These are phyloP conservation scores for Ceratotherium simum DNA, from an alignment of 2,113 vertebrate genomes.

Conservation along the genomic window DNA sequence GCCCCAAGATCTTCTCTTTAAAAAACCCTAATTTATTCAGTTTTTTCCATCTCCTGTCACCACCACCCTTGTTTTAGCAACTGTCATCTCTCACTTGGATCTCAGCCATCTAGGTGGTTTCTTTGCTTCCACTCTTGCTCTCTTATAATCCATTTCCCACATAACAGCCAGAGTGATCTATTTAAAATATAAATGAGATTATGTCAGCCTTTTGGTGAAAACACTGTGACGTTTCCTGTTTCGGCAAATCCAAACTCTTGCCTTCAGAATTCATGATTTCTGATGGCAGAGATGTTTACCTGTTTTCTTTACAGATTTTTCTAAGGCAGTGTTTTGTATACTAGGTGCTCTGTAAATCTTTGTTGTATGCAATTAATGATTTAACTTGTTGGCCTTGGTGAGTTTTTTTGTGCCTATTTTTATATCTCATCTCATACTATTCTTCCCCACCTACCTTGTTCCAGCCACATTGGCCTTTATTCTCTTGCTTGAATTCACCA, in stretches of 20 bases:
- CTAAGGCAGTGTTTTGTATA: not conserved
- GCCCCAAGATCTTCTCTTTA: not conserved
- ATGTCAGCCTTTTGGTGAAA: not conserved
- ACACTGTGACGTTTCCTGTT: not conserved
- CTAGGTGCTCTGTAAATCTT: not conserved
- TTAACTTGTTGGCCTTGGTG: not conserved
- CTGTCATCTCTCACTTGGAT: not conserved
- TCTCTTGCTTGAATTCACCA: not conserved
- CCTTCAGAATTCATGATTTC: not conserved
- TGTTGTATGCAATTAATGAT: not conserved
- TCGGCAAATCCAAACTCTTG: not conserved
- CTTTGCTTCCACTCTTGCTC: not conserved
- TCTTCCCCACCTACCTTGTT: not conserved
- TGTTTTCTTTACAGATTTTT: slow-evolving; percentile 21
- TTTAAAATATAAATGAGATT: not conserved
- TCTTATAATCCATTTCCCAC: not conserved
- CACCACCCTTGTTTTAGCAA: not conserved
- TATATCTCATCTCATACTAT: not conserved
- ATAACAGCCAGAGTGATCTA: not conserved
- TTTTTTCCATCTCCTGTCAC: not conserved
- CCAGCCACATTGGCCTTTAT: not conserved
- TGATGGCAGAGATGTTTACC: not conserved
- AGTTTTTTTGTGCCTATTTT: not conserved
- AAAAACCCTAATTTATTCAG: not conserved
- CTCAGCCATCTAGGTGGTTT: not conserved